A percentile compares a stretch with the other conserved stretches of the same genome.
Evolutionary conservation across 2,113 vertebrate genomes (phyloP).

Genomic region (Mormyrus lacerda): DNA sequence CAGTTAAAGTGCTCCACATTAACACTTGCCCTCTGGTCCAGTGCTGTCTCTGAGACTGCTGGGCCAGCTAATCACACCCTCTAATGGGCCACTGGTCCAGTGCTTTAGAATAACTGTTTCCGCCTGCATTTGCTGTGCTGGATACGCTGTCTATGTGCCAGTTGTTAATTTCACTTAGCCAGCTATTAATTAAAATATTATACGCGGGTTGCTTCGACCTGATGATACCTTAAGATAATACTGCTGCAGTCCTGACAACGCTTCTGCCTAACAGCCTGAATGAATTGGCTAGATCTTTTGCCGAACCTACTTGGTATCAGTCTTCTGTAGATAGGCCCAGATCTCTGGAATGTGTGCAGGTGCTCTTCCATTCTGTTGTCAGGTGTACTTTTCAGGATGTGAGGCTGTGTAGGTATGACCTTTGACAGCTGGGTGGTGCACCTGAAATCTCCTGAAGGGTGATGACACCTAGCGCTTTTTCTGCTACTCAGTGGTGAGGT

Average conservation of each 20-base stretch:
- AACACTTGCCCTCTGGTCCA: not conserved
- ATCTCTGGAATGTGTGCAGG: not conserved
- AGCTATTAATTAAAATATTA: not conserved
- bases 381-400: not conserved
- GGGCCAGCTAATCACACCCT: slow-evolving; percentile 2
- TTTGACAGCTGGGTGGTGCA: not conserved
- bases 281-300: not conserved
- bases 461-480: not conserved
- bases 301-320: not conserved
- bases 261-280: not conserved
- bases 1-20: not conserved
- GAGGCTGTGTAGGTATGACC: not conserved
- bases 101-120: not conserved
- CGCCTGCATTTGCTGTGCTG: not conserved
- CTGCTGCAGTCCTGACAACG: not conserved
- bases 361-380: not conserved
- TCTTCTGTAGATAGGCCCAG: not conserved
- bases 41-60: not conserved
- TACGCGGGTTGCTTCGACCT: not conserved
- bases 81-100: not conserved
- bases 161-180: not conserved
- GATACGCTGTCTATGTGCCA: not conserved
- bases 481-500: not conserved
- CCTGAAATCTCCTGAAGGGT: not conserved
- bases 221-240: not conserved